Evolutionary conservation across 2,113 vertebrate genomes (phyloP).

Genomic region (Callospermophilus lateralis): DNA sequence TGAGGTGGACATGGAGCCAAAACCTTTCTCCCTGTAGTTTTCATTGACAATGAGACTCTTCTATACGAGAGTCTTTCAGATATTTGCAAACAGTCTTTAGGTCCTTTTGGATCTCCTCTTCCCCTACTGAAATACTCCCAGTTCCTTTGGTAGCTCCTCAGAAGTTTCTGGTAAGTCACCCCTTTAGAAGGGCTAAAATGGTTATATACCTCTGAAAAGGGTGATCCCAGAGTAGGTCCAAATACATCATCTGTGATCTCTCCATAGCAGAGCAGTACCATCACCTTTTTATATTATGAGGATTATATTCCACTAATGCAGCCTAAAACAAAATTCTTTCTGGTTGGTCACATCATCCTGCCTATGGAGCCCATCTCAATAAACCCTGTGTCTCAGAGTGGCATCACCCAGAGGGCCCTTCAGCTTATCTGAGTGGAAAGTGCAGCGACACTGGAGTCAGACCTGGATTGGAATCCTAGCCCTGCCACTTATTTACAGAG

Average conservation of each 20-base stretch:
- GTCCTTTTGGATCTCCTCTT: neutral
- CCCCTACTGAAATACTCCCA: neutral
- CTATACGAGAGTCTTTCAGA: neutral
- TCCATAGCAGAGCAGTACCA: neutral
- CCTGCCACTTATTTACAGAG: neutral
- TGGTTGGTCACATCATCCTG: neutral
- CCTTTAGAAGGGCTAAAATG: neutral
- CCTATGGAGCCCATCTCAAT: neutral
- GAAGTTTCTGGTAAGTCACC: neutral
- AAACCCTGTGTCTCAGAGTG: neutral
- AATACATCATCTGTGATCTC: neutral
- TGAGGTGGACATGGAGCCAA: constrained; percentile 15
- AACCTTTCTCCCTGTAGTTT: neutral
- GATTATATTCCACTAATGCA: neutral
- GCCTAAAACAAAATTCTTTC: neutral
- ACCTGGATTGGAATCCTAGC: neutral
- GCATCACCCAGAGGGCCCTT: neutral
- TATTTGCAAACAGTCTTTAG: neutral
- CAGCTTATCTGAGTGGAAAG: neutral
- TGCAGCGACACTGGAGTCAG: neutral
- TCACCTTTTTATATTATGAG: neutral
- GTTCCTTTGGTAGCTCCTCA: neutral
- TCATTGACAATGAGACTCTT: neutral
- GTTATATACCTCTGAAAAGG: neutral
- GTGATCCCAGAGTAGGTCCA: neutral